A percentile compares a stretch with the other conserved stretches of the same genome.
Evolutionary conservation across 1,140 invertebrate species (phyloP).

Genomic region (Drosophila kepulauana): DNA sequence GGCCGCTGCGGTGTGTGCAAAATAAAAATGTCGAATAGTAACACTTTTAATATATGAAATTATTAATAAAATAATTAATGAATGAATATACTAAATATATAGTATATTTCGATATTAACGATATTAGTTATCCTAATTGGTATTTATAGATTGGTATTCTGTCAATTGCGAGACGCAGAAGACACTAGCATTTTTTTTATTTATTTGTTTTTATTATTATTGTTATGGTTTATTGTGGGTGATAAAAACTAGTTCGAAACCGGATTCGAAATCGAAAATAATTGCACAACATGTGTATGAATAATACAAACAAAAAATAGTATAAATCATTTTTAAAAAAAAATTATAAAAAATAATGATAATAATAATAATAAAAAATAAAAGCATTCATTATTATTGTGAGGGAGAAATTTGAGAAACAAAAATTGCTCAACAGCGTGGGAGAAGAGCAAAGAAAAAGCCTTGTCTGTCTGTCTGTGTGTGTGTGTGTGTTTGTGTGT

Average conservation of each 20-base stretch:
- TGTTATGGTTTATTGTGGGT: constrained; percentile 12
- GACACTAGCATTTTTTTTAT: constrained; percentile 16
- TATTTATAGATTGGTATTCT: constrained; percentile 16
- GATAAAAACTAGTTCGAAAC: constrained; percentile 43
- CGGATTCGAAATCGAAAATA: constrained; percentile 47
- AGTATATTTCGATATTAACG: constrained; percentile 8
- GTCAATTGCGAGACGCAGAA: constrained; percentile 16
- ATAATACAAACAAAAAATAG: constrained; percentile 29
- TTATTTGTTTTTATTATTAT: constrained; percentile 10
- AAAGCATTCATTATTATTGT: background rate
- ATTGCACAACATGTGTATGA: constrained; percentile 52
- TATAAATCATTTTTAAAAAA: constrained; percentile 23
- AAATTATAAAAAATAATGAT: constrained; percentile 21
- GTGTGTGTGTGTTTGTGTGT: background rate
- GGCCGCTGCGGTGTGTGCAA: constrained; percentile 73
- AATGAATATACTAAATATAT: constrained; percentile 15
- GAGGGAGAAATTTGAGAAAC: constrained; percentile 8
- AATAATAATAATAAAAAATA: constrained; percentile 2
- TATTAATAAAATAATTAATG: constrained; percentile 17
- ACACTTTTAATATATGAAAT: constrained; percentile 17
- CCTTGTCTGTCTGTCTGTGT: too few species aligned
- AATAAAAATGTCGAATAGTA: constrained; percentile 39
- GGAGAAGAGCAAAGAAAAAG: constrained; percentile 16
- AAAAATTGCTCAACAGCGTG: constrained; percentile 30
- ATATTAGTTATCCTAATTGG: constrained; percentile 9